A percentile compares a stretch with the other conserved stretches of the same genome.
phyloP scores from a whole-genome alignment of 2,113 vertebrate genomes.

The Ctenomys sociabilis region DNA sequence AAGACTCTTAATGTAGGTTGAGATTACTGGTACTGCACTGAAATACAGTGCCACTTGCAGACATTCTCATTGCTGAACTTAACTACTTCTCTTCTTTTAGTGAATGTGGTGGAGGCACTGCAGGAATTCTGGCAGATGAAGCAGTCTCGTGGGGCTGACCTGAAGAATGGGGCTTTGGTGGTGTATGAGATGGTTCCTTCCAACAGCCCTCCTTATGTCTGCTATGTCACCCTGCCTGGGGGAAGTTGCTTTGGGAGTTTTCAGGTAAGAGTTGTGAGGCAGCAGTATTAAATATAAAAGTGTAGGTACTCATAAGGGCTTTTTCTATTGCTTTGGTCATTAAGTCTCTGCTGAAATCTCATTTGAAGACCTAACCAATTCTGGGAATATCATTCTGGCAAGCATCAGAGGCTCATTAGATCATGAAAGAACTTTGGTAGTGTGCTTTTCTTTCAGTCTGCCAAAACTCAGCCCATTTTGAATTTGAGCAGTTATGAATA shows the following conservation, averaged over 20 bases:
- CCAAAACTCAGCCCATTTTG: slow-evolving; percentile 27
- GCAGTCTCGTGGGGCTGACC: slow-evolving; percentile 94
- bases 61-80: background rate
- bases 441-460: slow-evolving; percentile 10
- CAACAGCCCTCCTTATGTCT: slow-evolving; percentile 96
- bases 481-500: background rate
- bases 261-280: slow-evolving; percentile 87
- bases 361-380: background rate
- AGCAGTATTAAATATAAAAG: background rate
- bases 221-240: slow-evolving; percentile 96
- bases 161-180: slow-evolving; percentile 97
- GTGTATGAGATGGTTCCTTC: slow-evolving; percentile 99
- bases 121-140: slow-evolving; percentile 99
- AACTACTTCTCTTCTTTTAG: slow-evolving; percentile 80
- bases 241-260: slow-evolving; percentile 99
- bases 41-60: background rate
- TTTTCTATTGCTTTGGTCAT: background rate
- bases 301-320: accelerated
- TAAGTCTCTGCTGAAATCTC: background rate
- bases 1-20: background rate
- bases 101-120: slow-evolving; percentile 98
- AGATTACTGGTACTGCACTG: background rate
- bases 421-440: background rate
- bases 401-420: background rate
- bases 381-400: background rate